A percentile compares a stretch with the other conserved stretches of the same genome.
Evolutionary conservation across 2,888 invertebrate species (phyloP).

Genomic region (Baccha elongata): DNA sequence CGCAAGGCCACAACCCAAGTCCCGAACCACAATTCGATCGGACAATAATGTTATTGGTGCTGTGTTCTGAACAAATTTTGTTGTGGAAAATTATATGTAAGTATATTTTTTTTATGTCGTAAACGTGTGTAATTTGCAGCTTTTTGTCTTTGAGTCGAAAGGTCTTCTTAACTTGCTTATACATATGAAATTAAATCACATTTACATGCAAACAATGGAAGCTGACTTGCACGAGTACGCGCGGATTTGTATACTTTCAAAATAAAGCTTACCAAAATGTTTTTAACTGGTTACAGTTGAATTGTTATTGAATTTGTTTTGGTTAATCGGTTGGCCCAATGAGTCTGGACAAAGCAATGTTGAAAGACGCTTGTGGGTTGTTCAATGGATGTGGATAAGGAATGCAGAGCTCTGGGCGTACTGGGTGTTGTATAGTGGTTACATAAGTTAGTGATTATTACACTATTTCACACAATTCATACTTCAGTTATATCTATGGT

Average conservation of each 20-base stretch:
- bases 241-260: conserved; percentile 14
- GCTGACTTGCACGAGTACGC: conserved; percentile 6
- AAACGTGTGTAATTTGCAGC: neutral
- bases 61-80: conserved; percentile 47
- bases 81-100: conserved; percentile 9
- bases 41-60: conserved; percentile 1
- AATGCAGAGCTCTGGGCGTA: conserved; percentile 28
- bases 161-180: conserved; percentile 7
- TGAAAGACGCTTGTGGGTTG: conserved; percentile 33
- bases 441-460: conserved; percentile 36
- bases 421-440: conserved; percentile 50
- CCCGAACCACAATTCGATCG: conserved; percentile 46
- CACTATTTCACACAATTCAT: conserved; percentile 7
- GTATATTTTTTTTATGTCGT: neutral
- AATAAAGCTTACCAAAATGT: conserved; percentile 24
- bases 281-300: conserved; percentile 52
- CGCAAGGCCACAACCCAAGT: conserved; percentile 71
- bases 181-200: conserved; percentile 27
- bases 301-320: conserved; percentile 47
- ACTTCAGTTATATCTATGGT: neutral
- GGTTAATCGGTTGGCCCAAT: conserved; percentile 26
- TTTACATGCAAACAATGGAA: conserved; percentile 26
- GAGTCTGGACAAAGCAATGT: conserved; percentile 10
- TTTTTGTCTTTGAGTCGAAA: conserved; percentile 21
- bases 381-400: conserved; percentile 11